Percentiles rank a stretch among this genome's conserved stretches.
phyloP scores from a whole-genome alignment of 1,140 invertebrate genomes.

The Sipha flava region DNA sequence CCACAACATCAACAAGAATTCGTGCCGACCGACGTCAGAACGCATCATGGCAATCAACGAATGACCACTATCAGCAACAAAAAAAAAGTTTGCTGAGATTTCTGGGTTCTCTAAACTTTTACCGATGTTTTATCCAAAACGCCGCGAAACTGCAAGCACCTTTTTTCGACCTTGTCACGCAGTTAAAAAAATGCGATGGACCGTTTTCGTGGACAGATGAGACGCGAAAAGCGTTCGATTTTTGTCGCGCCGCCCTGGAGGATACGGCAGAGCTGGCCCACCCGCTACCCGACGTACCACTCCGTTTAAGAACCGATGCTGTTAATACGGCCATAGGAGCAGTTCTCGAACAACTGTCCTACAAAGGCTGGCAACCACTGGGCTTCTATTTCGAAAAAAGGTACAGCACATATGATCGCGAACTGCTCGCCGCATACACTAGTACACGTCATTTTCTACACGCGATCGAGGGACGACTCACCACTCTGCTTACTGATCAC shows the following conservation, averaged over 20 bases:
- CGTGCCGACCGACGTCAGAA: conserved; percentile 39
- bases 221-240: conserved; percentile 34
- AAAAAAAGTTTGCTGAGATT: conserved; percentile 37
- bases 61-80: neutral
- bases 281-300: conserved; percentile 24
- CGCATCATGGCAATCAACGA: conserved; percentile 35
- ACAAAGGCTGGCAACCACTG: conserved; percentile 26
- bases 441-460: conserved; percentile 43
- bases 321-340: conserved; percentile 34
- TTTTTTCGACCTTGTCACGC: conserved; percentile 37
- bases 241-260: conserved; percentile 37
- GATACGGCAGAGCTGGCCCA: conserved; percentile 35
- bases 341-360: conserved; percentile 38
- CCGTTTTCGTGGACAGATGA: conserved; percentile 22
- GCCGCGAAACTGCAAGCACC: conserved; percentile 38
- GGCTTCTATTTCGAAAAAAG: conserved; percentile 34
- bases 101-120: conserved; percentile 42
- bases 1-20: conserved; percentile 37
- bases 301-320: conserved; percentile 38
- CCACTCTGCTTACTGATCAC: neutral
- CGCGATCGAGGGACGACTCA: neutral
- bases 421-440: conserved; percentile 46
- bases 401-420: conserved; percentile 43
- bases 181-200: conserved; percentile 2
- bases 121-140: conserved; percentile 39